Percentiles rank a stretch among this genome's conserved stretches.
Evolutionary conservation across 2,113 vertebrate genomes (phyloP).

Genomic region (Ranitomeya variabilis): DNA sequence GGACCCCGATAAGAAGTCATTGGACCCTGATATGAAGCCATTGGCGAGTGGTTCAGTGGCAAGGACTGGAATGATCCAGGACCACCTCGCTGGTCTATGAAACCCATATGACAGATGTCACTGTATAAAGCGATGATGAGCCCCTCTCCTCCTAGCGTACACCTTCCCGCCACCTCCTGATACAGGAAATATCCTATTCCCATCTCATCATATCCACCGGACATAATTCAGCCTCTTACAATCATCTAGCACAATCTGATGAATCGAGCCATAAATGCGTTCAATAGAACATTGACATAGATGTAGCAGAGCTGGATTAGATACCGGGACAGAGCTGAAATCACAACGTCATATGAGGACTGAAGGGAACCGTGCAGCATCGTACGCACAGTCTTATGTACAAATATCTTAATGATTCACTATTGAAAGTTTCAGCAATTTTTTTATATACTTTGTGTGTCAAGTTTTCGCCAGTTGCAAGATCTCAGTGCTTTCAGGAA

Average conservation of each 20-base stretch:
- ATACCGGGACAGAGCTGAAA: too few species aligned
- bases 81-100: not conserved
- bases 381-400: too few species aligned
- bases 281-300: not conserved
- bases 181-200: not conserved
- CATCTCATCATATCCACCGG: not conserved
- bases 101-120: slow-evolving; percentile 25
- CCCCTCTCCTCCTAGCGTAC: not conserved
- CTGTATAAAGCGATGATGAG: not conserved
- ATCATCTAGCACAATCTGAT: not conserved
- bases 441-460: too few species aligned
- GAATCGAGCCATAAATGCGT: not conserved
- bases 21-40: not conserved
- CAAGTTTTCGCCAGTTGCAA: too few species aligned
- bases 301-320: not conserved
- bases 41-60: not conserved
- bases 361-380: too few species aligned
- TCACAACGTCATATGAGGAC: too few species aligned
- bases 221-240: not conserved
- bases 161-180: not conserved
- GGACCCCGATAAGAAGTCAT: not conserved
- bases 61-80: not conserved
- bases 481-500: too few species aligned
- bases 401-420: too few species aligned
- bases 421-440: too few species aligned